Evolutionary conservation across 2,797 vertebrate species (phyloP), one percentile per base, ranked within the genome.

Genomic region (Poecilia picta): DNA sequence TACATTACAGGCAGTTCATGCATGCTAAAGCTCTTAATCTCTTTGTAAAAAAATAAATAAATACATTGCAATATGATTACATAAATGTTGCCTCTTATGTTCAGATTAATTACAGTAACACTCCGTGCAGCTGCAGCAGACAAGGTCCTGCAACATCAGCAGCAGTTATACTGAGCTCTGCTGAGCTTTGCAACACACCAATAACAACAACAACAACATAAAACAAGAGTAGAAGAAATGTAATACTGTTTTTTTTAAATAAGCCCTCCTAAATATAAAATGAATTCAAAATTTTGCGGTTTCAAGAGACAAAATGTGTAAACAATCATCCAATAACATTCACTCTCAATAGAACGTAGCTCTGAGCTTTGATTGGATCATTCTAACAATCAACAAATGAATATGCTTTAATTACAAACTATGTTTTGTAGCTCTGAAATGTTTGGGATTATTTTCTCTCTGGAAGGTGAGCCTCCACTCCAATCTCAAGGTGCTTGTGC

Each of bases 31-130:
- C 55, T 43, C 66, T 72, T 76, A 77, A 85, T 90, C 74, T 64
- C 72, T 80, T 79, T 86, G 79, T 72, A 0, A 8, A 12, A 12
- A 55, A 31, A 28, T 12, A 59, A 28, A 31, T n/a, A 15, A 59
- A 15, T 5, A 59, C n/a, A 62, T 62, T 53, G 80, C 72, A 85
- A 71, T 57, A 43, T 39, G 72, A 85, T 85, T 57, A 84, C 82
- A 83, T 83, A 85, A 87, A 92, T 83, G 74, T 75, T 80, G 82
- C 57, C 62, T 74, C 53, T 72, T 20, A 64, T 82, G 8, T 64
- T 31, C 31, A 78, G 79, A 89, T 90, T 85, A 87, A 90, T 91
- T 82, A 79, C 16, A 49, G 68, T 86, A 82, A 88, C 76, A 75
- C 53, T 68, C 25, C 74, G 45, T 72, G 43, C 74, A 53, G 78